Evolutionary conservation across 2,113 vertebrate species (phyloP), one percentile per base, ranked within the genome.

Genomic region (Epinephelus lanceolatus): DNA sequence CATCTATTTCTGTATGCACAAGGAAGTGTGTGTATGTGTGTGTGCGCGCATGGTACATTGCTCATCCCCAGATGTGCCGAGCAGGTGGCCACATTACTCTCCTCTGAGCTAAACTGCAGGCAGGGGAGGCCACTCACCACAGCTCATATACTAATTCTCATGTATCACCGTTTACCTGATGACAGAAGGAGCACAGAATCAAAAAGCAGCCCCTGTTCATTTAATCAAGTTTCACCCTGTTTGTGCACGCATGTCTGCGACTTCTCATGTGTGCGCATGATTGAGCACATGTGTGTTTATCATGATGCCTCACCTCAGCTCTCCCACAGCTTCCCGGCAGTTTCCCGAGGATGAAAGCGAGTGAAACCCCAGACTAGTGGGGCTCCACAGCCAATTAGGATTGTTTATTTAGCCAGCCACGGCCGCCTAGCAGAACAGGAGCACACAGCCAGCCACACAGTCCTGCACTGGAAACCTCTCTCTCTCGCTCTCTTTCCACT

Each of bases 331-430:
- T 96, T 96, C 95, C 94, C 93, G 90, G 87, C 89, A 89, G 91
- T 87, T 93, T 94, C 89, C 91, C 84, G 45, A 94, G 95, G 94
- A 92, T 96, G 55, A 67, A 94, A 88, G 94, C 91, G 81, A 94
- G 90, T 94, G 93, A 95, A 96, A 96, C 94, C 95, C 91, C 94
- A 95, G 97, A 96, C 95, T 96, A 96, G 95, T 91, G 96, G 96
- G 97, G 97, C 97, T 97, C 97, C 97, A 96, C 95, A 94, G 93
- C 95, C 97, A 98, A 97, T 98, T 97, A 98, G 95, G 94, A 93
- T 94, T 97, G 96, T 97, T 97, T 96, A 96, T 95, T 96, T 94
- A 96, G 90, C 88, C 91, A 86, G 92, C 88, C 88, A 89, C 87
- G 94, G 96, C 95, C 89, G 91, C 92, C 89, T 76, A 89, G 90